Evolutionary conservation across 2,797 vertebrate genomes (phyloP).

Genomic region (Oreortyx pictus): DNA sequence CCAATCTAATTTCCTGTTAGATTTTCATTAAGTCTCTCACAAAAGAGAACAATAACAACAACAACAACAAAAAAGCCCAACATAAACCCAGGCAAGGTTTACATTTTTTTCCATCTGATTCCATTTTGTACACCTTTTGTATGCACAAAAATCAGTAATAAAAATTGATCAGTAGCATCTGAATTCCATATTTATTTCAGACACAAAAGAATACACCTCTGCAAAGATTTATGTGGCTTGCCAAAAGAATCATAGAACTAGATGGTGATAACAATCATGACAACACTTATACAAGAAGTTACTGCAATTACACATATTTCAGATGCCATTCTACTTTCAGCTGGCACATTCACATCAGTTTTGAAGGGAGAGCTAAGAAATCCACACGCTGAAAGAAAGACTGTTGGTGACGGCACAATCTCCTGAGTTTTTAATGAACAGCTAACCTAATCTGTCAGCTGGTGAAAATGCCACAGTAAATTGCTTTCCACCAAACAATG

Average conservation of each 20-base stretch:
- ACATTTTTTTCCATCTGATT: neutral
- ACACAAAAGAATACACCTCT: neutral
- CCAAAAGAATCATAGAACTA: neutral
- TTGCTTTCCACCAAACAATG: neutral
- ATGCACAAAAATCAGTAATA: neutral
- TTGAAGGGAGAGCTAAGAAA: neutral
- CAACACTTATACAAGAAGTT: neutral
- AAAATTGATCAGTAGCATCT: neutral
- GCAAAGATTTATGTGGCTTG: neutral
- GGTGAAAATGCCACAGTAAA: neutral
- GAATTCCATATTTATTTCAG: neutral
- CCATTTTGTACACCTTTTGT: neutral
- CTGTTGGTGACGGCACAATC: neutral
- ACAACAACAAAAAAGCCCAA: too few species aligned
- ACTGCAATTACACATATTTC: neutral
- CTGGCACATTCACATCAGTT: neutral
- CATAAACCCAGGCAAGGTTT: neutral
- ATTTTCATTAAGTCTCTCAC: slow-evolving; percentile 9
- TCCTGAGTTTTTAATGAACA: neutral
- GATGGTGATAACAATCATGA: neutral
- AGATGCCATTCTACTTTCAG: neutral
- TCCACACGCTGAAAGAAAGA: neutral
- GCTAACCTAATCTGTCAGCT: neutral
- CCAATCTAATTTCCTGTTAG: slow-evolving; percentile 26
- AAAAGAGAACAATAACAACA: neutral